These are phyloP conservation scores for Polydrusus tereticollis DNA, from an alignment of 2,888 invertebrate species.

Conservation along the genomic window DNA sequence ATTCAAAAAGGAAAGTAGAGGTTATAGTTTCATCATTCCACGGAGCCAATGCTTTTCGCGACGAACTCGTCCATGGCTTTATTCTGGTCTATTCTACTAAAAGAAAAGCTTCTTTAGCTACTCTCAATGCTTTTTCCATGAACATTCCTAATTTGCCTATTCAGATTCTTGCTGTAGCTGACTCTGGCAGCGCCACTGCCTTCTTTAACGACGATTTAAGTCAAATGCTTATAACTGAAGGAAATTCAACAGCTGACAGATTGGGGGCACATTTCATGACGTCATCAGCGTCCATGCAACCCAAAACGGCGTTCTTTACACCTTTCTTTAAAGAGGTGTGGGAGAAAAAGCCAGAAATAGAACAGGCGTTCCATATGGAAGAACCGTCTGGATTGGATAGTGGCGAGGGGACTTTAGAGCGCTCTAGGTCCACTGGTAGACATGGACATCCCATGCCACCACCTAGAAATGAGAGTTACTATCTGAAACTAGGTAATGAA, in stretches of 20 bases:
- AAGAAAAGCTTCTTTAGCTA: constrained; percentile 93
- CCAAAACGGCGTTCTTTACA: constrained; percentile 93
- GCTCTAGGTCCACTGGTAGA: constrained; percentile 74
- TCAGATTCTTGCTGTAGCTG: constrained; percentile 94
- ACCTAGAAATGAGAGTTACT: constrained; percentile 84
- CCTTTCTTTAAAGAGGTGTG: constrained; percentile 97
- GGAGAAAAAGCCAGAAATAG: constrained; percentile 96
- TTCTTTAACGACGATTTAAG: constrained; percentile 92
- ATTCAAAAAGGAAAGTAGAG: constrained; percentile 89
- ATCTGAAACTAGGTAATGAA: constrained; percentile 73
- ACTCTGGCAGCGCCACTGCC: constrained; percentile 88
- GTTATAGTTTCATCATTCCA: constrained; percentile 95
- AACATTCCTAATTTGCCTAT: constrained; percentile 93
- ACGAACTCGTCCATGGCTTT: constrained; percentile 94
- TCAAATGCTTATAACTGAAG: constrained; percentile 92
- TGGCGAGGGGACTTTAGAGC: constrained; percentile 79
- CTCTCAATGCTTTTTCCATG: constrained; percentile 92
- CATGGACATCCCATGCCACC: constrained; percentile 73
- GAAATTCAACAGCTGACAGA: constrained; percentile 91
- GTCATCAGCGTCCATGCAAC: constrained; percentile 85
- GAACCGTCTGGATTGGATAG: constrained; percentile 75
- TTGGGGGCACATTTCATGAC: constrained; percentile 94
- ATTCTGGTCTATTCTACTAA: constrained; percentile 95
- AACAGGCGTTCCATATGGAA: constrained; percentile 91
- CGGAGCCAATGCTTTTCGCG: constrained; percentile 91